Evolutionary conservation across 2,797 vertebrate genomes (phyloP).

Genomic region (Molossus molossus): DNA sequence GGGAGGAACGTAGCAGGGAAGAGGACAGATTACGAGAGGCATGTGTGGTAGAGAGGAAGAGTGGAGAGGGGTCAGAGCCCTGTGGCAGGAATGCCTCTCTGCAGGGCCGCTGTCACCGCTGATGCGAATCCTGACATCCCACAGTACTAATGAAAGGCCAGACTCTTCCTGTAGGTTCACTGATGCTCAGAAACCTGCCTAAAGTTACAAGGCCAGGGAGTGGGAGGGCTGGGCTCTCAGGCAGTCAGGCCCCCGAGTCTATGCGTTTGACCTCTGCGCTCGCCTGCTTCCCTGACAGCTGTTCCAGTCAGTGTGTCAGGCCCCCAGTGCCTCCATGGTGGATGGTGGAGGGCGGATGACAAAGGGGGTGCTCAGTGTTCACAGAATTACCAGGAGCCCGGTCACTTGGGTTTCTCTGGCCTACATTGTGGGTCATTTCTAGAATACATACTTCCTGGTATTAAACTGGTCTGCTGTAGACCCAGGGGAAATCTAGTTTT

Average conservation of each 20-base stretch:
- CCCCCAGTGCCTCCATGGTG: neutral
- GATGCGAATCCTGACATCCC: fast-evolving
- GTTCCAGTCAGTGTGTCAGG: neutral
- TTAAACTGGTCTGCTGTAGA: neutral
- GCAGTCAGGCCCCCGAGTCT: neutral
- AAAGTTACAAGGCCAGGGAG: neutral
- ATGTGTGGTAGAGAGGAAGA: neutral
- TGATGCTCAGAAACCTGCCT: neutral
- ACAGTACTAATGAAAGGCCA: neutral
- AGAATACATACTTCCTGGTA: neutral
- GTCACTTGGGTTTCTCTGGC: neutral
- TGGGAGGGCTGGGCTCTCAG: neutral
- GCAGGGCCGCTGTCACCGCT: fast-evolving
- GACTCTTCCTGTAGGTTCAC: neutral
- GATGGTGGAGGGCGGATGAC: neutral
- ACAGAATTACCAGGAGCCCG: neutral
- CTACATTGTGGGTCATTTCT: slow-evolving; percentile 17
- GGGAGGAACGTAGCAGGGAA: neutral
- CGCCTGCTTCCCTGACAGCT: neutral
- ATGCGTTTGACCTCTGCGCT: neutral
- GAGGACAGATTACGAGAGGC: neutral
- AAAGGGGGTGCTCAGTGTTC: neutral
- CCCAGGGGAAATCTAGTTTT: slow-evolving; percentile 13
- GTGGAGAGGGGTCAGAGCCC: neutral
- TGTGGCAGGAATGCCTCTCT: neutral